Evolutionary conservation across 2,888 invertebrate species (phyloP).

Genomic region (Plebejus anna): DNA sequence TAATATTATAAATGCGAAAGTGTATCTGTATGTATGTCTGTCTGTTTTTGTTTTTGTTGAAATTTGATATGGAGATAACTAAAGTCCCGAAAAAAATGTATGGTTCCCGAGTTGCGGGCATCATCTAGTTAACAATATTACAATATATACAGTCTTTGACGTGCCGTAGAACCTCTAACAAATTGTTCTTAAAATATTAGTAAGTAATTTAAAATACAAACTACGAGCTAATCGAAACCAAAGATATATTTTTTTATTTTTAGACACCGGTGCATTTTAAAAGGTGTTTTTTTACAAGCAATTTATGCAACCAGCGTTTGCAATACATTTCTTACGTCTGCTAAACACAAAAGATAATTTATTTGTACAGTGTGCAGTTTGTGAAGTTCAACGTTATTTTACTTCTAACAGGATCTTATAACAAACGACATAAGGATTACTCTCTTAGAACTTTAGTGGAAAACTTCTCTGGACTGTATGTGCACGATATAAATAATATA

Average conservation of each 20-base stretch:
- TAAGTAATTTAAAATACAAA: too few species aligned
- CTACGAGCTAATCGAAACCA: not conserved
- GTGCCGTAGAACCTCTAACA: too few species aligned
- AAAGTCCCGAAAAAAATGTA: too few species aligned
- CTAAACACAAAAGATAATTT: not conserved
- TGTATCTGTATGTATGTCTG: too few species aligned
- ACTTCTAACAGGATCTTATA: not conserved
- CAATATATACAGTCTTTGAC: too few species aligned
- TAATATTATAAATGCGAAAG: too few species aligned
- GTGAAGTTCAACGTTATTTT: not conserved
- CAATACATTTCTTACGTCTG: not conserved
- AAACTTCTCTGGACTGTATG: not conserved
- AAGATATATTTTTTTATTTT: not conserved
- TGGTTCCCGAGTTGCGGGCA: too few species aligned
- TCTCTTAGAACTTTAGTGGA: not conserved
- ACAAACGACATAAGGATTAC: not conserved
- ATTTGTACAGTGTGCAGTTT: slow-evolving; percentile 20
- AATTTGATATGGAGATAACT: too few species aligned
- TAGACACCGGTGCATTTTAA: not conserved
- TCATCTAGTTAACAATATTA: too few species aligned
- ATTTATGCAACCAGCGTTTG: not conserved
- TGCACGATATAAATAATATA: not conserved
- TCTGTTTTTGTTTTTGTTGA: too few species aligned
- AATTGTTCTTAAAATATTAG: too few species aligned
- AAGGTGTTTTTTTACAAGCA: not conserved